Percentiles rank a stretch among this genome's conserved stretches.
phyloP scores from a whole-genome alignment of 2,797 vertebrate genomes.

The Hipposideros larvatus region DNA sequence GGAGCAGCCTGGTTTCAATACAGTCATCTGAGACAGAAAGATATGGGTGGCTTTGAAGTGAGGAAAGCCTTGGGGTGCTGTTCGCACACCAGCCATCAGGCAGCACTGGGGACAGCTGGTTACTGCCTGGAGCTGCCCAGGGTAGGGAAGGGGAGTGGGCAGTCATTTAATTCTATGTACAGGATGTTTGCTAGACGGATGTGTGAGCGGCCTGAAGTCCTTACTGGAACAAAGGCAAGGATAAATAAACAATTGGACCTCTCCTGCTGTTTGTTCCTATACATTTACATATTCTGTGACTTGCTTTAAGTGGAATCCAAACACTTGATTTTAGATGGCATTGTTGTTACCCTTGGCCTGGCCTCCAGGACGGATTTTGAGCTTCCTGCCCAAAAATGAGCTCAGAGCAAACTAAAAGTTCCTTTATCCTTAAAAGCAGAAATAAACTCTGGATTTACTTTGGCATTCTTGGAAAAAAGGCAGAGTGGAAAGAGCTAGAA shows the following conservation, averaged over 20 bases:
- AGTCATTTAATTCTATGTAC: not conserved
- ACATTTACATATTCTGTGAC: slow-evolving; percentile 5
- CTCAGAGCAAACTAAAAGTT: not conserved
- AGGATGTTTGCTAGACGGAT: slow-evolving; percentile 75
- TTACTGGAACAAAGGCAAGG: slow-evolving; percentile 15
- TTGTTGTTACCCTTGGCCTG: not conserved
- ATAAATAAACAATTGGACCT: slow-evolving; percentile 57
- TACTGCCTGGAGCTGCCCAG: not conserved
- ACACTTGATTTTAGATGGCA: not conserved
- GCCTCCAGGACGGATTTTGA: slow-evolving; percentile 7
- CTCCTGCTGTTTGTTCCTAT: not conserved
- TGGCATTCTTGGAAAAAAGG: not conserved
- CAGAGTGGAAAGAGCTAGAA: not conserved
- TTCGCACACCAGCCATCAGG: not conserved
- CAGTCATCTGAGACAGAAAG: not conserved
- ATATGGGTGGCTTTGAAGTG: not conserved
- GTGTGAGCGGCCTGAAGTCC: not conserved
- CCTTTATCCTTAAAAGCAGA: slow-evolving; percentile 44
- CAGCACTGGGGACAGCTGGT: no score
- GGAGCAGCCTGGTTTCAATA: not conserved
- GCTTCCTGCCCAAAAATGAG: not conserved
- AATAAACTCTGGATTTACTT: slow-evolving; percentile 28
- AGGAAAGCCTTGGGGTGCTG: not conserved
- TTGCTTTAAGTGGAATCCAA: slow-evolving; percentile 44
- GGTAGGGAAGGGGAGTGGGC: not conserved